phyloP scores from a whole-genome alignment of 2,113 vertebrate genomes.

The Loxodonta africana region DNA sequence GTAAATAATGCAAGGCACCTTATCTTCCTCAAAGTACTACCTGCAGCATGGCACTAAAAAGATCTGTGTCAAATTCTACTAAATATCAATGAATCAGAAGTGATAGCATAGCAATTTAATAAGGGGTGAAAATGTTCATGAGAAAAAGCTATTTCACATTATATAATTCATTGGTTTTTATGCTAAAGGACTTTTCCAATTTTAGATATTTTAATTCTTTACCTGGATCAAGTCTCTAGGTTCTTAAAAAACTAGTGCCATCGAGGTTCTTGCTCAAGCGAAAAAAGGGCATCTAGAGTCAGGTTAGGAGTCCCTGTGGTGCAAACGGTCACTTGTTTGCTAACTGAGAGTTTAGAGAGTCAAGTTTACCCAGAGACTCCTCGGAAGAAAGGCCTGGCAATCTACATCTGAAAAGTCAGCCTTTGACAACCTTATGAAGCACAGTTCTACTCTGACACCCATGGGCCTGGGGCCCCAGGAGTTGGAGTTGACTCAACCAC shows the following conservation, averaged over 20 bases:
- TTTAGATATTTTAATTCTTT: background rate
- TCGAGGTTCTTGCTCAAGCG: background rate
- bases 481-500: background rate
- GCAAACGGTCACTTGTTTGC: too few relatives aligned
- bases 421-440: too few relatives aligned
- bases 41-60: background rate
- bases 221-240: background rate
- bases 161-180: background rate
- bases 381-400: background rate
- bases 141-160: background rate
- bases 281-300: background rate
- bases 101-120: background rate
- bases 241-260: background rate
- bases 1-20: background rate
- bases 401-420: background rate
- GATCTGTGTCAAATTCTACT: conserved; percentile 1
- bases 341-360: too few relatives aligned
- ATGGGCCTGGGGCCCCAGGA: too few relatives aligned
- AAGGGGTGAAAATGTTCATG: background rate
- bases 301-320: background rate
- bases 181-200: background rate
- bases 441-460: too few relatives aligned
- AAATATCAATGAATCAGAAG: background rate
- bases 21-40: background rate
- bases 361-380: too few relatives aligned